Evolutionary conservation across 1,140 invertebrate species (phyloP).

Genomic region (Drosophila nasuta): DNA sequence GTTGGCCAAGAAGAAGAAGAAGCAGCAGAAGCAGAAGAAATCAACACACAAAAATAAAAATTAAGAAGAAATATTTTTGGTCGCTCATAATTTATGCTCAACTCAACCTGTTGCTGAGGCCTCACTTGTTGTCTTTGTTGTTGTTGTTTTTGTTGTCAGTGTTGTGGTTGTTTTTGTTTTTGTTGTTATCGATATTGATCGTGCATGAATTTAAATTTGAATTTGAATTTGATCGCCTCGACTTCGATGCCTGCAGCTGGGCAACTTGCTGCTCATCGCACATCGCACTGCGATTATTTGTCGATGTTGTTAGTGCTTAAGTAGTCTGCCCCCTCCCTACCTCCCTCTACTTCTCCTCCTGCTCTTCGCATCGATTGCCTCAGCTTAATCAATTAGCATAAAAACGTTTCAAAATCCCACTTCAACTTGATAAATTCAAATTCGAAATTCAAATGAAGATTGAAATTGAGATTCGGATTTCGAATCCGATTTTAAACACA

Average conservation of each 20-base stretch:
- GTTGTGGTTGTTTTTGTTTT: neutral
- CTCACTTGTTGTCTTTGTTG: constrained; percentile 34
- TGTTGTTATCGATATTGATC: constrained; percentile 41
- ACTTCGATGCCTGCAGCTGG: constrained; percentile 36
- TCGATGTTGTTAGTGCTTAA: constrained; percentile 27
- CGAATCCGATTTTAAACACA: neutral
- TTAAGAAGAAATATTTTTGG: constrained; percentile 52
- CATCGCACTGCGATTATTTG: constrained; percentile 27
- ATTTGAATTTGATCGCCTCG: constrained; percentile 11
- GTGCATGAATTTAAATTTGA: constrained; percentile 38
- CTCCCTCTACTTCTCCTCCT: neutral
- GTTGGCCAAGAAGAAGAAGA: constrained; percentile 50
- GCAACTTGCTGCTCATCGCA: too few species aligned
- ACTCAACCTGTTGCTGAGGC: constrained; percentile 58
- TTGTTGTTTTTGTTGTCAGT: constrained; percentile 14
- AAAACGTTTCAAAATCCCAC: constrained; percentile 37
- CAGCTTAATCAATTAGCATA: constrained; percentile 65
- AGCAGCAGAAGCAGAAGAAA: constrained; percentile 21
- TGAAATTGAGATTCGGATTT: neutral
- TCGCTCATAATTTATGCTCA: constrained; percentile 71
- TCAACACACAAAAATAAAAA: constrained; percentile 26
- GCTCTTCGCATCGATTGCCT: constrained; percentile 24
- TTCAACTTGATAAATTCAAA: constrained; percentile 17
- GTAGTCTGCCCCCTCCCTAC: neutral
- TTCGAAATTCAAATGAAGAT: constrained; percentile 1